Base-by-base conservation (phyloP, 2,113 vertebrate species). In the Upupa epops region DNA sequence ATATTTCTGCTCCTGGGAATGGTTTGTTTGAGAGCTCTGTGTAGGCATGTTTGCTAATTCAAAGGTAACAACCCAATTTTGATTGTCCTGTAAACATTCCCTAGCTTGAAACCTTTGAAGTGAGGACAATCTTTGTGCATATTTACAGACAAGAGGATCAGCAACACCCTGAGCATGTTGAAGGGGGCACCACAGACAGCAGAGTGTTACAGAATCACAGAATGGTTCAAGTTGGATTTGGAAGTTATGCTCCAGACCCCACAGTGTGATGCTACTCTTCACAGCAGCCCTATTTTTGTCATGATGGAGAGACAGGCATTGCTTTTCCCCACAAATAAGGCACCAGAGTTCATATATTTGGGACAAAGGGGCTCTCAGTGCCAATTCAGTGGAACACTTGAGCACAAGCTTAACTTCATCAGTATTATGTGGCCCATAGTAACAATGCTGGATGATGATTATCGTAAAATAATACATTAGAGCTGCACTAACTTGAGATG, bases 281-380 rank as follows among this genome's bases (percentile, higher is more conserved):
- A 26, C 0, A 3, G 40, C 64, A 69, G 12, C 45, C 11, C 28
- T 28, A 4, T 32, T 54, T 22, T 37, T 26, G 48, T 31, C 19
- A 2, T 1, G 32, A 28, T 0, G 3, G 29, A 42, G 72, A 25
- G 66, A 13, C 11, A 8, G 52, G n/a, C 5, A 0, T 51, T 34
- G 7, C 31, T 49, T 65, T 32, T 49, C 10, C 19, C 20, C 37
- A 22, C 9, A 31, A 15, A 24, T 0, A 1, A 19, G 20, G 60
- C 25, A 5, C 20, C 0, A 2, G 45, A 59, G 28, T 21, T 34
- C 26, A 11, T 6, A 4, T 13, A 1, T 31, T 58, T 1, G 3
- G 51, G 45, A 56, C 1, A 0, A 56, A n/a, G 54, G 15, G 29
- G 32, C 28, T 76, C 8, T 31, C 6, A 59, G 13, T 5, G 54